Evolutionary conservation across 2,113 vertebrate genomes (phyloP).

Genomic region (Erythrocercus mccallii): DNA sequence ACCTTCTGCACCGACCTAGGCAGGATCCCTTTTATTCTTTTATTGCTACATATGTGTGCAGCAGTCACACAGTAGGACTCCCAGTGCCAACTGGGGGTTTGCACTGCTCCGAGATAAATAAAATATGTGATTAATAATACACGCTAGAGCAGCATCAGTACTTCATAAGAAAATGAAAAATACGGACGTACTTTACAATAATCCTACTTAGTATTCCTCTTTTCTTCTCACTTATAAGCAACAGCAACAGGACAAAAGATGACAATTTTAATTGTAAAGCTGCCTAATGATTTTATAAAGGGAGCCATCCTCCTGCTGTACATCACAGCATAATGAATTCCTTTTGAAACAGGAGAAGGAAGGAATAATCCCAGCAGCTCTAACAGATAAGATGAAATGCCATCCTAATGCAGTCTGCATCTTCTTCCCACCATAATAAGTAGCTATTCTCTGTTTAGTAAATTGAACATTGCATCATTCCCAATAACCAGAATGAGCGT

Average conservation of each 20-base stretch:
- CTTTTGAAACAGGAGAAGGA: slow-evolving; percentile 50
- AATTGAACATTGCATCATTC: background rate
- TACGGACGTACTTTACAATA: background rate
- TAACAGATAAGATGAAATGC: slow-evolving; percentile 51
- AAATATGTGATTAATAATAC: slow-evolving; percentile 45
- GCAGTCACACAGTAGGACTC: background rate
- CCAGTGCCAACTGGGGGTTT: background rate
- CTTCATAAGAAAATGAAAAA: background rate
- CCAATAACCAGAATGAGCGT: background rate
- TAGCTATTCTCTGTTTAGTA: background rate
- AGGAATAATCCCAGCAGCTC: slow-evolving; percentile 43
- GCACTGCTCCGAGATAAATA: background rate
- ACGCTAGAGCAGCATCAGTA: background rate
- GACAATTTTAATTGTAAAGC: slow-evolving; percentile 55
- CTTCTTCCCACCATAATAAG: slow-evolving; percentile 4
- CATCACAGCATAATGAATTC: slow-evolving; percentile 54
- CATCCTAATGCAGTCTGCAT: slow-evolving; percentile 39
- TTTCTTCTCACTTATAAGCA: slow-evolving; percentile 45
- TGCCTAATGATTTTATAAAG: slow-evolving; percentile 55
- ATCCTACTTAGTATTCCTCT: slow-evolving; percentile 3
- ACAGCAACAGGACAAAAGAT: slow-evolving; percentile 32
- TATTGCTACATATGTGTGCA: background rate
- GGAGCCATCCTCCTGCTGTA: slow-evolving; percentile 17
- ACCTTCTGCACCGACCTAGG: background rate
- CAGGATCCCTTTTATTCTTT: background rate